Evolutionary conservation across 1,140 invertebrate genomes (phyloP).

Genomic region (Scaptomyza graminum): DNA sequence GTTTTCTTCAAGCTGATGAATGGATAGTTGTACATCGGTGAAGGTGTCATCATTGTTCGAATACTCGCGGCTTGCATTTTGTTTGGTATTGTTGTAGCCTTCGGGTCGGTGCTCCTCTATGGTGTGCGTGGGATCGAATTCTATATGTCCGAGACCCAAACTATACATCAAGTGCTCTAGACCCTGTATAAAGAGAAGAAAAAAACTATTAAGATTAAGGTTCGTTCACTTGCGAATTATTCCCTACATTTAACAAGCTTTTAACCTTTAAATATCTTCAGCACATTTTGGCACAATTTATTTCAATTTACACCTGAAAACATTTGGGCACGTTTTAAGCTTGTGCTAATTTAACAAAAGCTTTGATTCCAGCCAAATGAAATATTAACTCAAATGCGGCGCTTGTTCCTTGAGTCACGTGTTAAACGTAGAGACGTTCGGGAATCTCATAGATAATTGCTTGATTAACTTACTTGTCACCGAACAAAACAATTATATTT

Average conservation of each 20-base stretch:
- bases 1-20: slow-evolving; percentile 16
- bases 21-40: slow-evolving; percentile 48
- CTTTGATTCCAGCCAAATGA: background rate
- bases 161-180: slow-evolving; percentile 87
- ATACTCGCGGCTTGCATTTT: slow-evolving; percentile 3
- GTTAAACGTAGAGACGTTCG: slow-evolving; percentile 20
- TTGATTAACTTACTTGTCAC: slow-evolving; percentile 70
- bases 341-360: slow-evolving; percentile 13
- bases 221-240: background rate
- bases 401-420: slow-evolving; percentile 39
- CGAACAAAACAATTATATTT: slow-evolving; percentile 64
- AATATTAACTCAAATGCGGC: slow-evolving; percentile 13
- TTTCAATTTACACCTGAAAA: slow-evolving; percentile 19
- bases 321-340: slow-evolving; percentile 17
- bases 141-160: slow-evolving; percentile 85
- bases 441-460: slow-evolving; percentile 65
- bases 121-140: slow-evolving; percentile 86
- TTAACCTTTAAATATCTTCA: background rate
- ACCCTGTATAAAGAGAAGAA: slow-evolving; percentile 82
- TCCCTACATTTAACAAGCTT: background rate
- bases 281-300: background rate
- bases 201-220: background rate
- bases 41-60: slow-evolving; percentile 22
- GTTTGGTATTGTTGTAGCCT: slow-evolving; percentile 59
- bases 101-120: slow-evolving; percentile 85